Percentiles rank a stretch among this genome's conserved stretches.
phyloP scores from a whole-genome alignment of 2,113 vertebrate species.

The Zosterops borbonicus region DNA sequence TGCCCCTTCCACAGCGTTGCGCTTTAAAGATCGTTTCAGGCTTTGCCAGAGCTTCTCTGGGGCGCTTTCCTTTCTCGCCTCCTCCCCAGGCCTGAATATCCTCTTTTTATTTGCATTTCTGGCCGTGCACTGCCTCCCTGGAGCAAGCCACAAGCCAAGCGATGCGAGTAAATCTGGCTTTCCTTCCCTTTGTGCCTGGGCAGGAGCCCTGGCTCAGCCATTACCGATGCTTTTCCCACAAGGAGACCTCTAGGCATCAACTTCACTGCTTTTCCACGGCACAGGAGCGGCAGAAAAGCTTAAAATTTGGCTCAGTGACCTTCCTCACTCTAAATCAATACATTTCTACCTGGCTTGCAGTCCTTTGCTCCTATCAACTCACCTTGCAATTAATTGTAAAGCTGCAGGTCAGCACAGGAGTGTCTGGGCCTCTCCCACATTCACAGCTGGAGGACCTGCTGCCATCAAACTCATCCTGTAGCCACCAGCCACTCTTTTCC shows the following conservation, averaged over 20 bases:
- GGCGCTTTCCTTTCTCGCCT: background rate
- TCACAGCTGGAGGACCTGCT: background rate
- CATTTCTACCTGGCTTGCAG: background rate
- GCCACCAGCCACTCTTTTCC: background rate
- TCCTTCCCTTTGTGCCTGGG: background rate
- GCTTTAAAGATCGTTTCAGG: background rate
- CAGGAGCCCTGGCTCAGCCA: background rate
- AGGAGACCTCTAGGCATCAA: background rate
- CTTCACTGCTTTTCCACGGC: background rate
- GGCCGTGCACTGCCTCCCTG: background rate
- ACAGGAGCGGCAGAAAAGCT: background rate
- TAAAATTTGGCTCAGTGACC: background rate
- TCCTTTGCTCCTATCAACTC: background rate
- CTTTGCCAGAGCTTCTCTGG: slow-evolving; percentile 23
- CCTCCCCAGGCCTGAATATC: background rate
- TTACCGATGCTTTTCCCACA: background rate
- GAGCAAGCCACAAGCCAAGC: background rate
- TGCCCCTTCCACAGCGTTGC: background rate
- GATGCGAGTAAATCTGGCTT: background rate
- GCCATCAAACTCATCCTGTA: background rate
- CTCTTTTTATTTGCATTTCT: slow-evolving; percentile 7
- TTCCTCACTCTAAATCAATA: background rate
- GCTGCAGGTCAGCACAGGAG: background rate
- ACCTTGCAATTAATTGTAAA: background rate
- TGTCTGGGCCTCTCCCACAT: background rate